A percentile compares a stretch with the other conserved stretches of the same genome.
Evolutionary conservation across 2,113 vertebrate species (phyloP).

Genomic region (Rafetus swinhoei): DNA sequence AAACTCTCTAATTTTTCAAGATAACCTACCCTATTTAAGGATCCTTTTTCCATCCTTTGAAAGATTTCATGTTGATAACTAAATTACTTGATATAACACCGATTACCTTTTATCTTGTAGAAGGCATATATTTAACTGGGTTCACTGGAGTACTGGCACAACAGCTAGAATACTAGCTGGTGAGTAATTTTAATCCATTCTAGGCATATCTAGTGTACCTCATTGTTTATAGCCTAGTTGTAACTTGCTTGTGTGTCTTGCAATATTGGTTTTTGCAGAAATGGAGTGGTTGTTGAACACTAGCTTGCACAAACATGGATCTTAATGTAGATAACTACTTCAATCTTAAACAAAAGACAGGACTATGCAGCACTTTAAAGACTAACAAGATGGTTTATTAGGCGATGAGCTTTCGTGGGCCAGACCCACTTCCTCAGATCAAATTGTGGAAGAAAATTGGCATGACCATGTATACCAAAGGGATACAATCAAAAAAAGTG

Average conservation of each 20-base stretch:
- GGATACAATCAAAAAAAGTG: too few relatives aligned
- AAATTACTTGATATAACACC: neutral
- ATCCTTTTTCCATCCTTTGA: neutral
- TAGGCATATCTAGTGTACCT: slow-evolving; percentile 25
- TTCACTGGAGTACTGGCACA: slow-evolving; percentile 84
- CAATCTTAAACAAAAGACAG: neutral
- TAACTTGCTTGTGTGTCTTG: slow-evolving; percentile 29
- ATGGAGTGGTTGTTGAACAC: neutral
- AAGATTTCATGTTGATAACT: neutral
- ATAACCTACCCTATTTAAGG: neutral
- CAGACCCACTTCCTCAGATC: too few relatives aligned
- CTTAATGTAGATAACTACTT: neutral
- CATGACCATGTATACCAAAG: too few relatives aligned
- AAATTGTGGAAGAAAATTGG: too few relatives aligned
- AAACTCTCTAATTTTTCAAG: neutral
- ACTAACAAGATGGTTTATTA: too few relatives aligned
- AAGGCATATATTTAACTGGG: slow-evolving; percentile 87
- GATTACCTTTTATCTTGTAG: slow-evolving; percentile 70
- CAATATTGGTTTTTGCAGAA: neutral
- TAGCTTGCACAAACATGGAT: neutral
- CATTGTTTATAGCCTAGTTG: neutral
- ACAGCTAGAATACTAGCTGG: slow-evolving; percentile 86
- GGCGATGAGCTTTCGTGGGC: too few relatives aligned
- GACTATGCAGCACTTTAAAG: too few relatives aligned
- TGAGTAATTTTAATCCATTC: slow-evolving; percentile 67